Evolutionary conservation across 2,888 invertebrate species (phyloP), one percentile per base, ranked within the genome.

Genomic region (Subacronicta megacephala): DNA sequence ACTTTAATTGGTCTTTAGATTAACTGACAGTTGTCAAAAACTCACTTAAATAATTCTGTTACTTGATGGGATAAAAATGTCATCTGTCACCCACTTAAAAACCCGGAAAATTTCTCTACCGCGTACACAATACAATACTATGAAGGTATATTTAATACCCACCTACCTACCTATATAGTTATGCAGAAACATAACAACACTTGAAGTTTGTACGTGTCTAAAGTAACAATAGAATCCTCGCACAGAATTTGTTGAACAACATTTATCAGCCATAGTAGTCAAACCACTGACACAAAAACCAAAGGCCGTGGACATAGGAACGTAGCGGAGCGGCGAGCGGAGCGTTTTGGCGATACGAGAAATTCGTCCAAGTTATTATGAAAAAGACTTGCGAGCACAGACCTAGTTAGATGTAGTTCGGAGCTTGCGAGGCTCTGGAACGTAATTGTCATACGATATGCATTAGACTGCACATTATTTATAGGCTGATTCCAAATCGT

Each of bases 201-300:
- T 35, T 37, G n/a, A 29, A 43, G 17, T 37, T 43, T 37, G 50
- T 29, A 45, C 41, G 46, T 54, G 35, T 49, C 38, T 15, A 15
- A 13, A 42, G 1, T 41, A 45, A 63, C 44, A 72, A 68, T 45
- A 40, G 47, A 15, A 9, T 29, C 20, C 33, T 56, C 33, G 35
- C 16, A 38, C 37, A 64, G 26, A 52, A 52, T 42, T 49, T 40
- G 46, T 69, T 52, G 45, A 46, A 54, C 43, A 57, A 62, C 58
- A 72, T 72, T 69, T 65, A 72, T 64, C 45, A 54, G 37, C 17
- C 20, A 35, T 18, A 53, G 45, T 42, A 61, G 53, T 35, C 36
- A 35, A 43, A 55, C 44, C 29, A 10, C 16, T 50, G 54, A 38
- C 56, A 53, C 44, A 50, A 38, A 66, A 53, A 58, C 23, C 49